Conservation (phyloP, 37 sponge, comb jelly and placozoan genomes). For the Diacarnus erythraeanus region DNA sequence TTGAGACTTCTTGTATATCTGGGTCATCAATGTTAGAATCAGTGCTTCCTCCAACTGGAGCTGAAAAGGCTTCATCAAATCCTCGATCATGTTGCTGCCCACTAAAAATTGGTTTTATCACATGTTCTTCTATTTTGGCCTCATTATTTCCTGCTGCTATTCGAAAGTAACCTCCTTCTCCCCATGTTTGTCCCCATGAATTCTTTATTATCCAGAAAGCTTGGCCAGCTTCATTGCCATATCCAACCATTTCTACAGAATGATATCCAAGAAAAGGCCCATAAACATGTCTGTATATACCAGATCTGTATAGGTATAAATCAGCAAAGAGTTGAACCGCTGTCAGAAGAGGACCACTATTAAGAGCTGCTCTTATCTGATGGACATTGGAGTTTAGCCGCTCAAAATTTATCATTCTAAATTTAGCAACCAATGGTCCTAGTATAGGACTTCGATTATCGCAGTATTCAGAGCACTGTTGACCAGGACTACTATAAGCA, state of each 20-base stretch:
- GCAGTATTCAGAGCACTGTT: not conserved
- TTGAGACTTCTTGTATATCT: not conserved
- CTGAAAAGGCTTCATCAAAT: not conserved
- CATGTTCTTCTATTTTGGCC: slow-evolving; percentile 3
- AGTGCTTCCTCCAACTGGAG: not conserved
- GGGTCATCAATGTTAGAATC: not conserved
- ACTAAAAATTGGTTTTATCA: not conserved
- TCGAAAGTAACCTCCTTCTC: slow-evolving; percentile 16
- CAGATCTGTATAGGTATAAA: slow-evolving; percentile 1
- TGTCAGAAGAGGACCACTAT: slow-evolving; percentile 2
- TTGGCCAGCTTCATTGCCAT: slow-evolving; percentile 3
- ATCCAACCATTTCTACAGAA: slow-evolving; percentile 26
- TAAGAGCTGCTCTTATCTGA: not conserved
- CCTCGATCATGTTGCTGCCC: not conserved
- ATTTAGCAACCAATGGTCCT: not conserved
- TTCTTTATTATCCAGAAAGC: slow-evolving; percentile 27
- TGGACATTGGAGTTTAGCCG: not conserved
- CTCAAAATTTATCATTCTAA: not conserved
- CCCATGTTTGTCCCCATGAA: slow-evolving; percentile 20
- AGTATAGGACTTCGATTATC: not conserved
- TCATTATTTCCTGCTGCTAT: slow-evolving; percentile 12
- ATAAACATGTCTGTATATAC: slow-evolving; percentile 1
- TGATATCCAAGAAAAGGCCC: not conserved
- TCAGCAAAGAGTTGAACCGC: not conserved
- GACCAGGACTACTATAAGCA: not conserved